Evolutionary conservation across 2,797 vertebrate genomes (phyloP).

Genomic region (Etheostoma perlongum): DNA sequence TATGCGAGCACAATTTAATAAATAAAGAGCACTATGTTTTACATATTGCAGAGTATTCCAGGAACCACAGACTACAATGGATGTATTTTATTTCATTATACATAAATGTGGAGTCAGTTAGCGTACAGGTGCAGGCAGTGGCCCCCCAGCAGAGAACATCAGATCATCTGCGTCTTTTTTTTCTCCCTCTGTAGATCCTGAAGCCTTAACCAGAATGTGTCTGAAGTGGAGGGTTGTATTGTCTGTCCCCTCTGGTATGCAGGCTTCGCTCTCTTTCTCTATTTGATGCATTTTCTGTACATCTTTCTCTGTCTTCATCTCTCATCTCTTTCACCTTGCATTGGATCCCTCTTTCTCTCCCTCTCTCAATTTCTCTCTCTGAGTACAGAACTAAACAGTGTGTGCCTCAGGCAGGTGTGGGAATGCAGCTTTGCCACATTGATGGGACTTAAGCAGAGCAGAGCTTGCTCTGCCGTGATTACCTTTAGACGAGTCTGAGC

Average conservation of each 20-base stretch:
- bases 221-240: constrained; percentile 57
- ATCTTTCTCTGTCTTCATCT: constrained; percentile 25
- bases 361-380: constrained; percentile 3
- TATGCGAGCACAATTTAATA: not conserved
- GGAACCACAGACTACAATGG: constrained; percentile 3
- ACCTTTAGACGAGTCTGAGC: constrained; percentile 70
- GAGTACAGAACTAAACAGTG: constrained; percentile 52
- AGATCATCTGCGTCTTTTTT: constrained; percentile 57
- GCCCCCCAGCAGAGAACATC: constrained; percentile 54
- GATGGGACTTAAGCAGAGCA: constrained; percentile 41
- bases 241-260: constrained; percentile 70
- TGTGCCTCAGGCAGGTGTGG: constrained; percentile 73
- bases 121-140: constrained; percentile 75
- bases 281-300: constrained; percentile 2
- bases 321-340: constrained; percentile 23
- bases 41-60: constrained; percentile 8
- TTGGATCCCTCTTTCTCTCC: constrained; percentile 4
- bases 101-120: constrained; percentile 42
- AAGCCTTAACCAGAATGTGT: constrained; percentile 58
- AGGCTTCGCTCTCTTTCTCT: constrained; percentile 44
- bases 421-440: constrained; percentile 80
- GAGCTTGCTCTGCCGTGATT: constrained; percentile 52
- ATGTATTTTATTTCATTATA: constrained; percentile 34
- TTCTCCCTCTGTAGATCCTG: constrained; percentile 53
- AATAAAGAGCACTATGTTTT: constrained; percentile 14